These are phyloP conservation scores for Carabus problematicus DNA, from an alignment of 2,888 invertebrate species.

Conservation along the genomic window DNA sequence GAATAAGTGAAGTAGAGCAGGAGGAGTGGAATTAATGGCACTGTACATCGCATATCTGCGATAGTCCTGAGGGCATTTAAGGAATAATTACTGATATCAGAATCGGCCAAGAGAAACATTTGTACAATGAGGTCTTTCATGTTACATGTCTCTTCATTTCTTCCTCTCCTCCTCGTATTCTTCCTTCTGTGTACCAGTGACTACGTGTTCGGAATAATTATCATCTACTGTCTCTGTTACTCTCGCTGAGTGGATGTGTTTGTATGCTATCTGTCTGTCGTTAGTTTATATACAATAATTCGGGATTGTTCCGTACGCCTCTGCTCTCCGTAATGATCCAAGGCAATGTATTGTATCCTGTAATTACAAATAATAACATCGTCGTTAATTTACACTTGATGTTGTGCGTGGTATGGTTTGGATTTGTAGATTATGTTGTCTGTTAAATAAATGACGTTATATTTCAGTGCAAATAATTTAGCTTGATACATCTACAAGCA, in stretches of 20 bases:
- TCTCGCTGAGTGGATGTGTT: not conserved
- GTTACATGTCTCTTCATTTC: too few relatives aligned
- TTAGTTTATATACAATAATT: slow-evolving; percentile 31
- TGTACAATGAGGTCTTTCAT: not conserved
- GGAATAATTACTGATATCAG: slow-evolving; percentile 30
- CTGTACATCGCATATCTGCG: slow-evolving; percentile 1
- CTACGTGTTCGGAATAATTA: slow-evolving; percentile 24
- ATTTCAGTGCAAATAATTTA: too few relatives aligned
- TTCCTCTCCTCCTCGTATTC: too few relatives aligned
- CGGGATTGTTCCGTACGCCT: slow-evolving; percentile 34
- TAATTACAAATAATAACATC: slow-evolving; percentile 27
- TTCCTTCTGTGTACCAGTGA: not conserved
- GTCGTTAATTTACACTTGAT: slow-evolving; percentile 30
- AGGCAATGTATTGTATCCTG: slow-evolving; percentile 33
- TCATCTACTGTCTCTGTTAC: slow-evolving; percentile 5
- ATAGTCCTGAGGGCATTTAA: slow-evolving; percentile 2
- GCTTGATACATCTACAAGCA: too few relatives aligned
- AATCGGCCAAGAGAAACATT: slow-evolving; percentile 21
- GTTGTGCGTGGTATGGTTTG: slow-evolving; percentile 17
- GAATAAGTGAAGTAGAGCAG: not conserved
- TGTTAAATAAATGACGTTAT: too few relatives aligned
- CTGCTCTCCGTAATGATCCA: slow-evolving; percentile 12
- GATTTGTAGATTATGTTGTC: slow-evolving; percentile 13
- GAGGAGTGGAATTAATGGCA: not conserved
- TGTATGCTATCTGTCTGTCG: slow-evolving; percentile 2